Conservation (phyloP, 1,140 invertebrate species). For the Bathynomus jamesi region DNA sequence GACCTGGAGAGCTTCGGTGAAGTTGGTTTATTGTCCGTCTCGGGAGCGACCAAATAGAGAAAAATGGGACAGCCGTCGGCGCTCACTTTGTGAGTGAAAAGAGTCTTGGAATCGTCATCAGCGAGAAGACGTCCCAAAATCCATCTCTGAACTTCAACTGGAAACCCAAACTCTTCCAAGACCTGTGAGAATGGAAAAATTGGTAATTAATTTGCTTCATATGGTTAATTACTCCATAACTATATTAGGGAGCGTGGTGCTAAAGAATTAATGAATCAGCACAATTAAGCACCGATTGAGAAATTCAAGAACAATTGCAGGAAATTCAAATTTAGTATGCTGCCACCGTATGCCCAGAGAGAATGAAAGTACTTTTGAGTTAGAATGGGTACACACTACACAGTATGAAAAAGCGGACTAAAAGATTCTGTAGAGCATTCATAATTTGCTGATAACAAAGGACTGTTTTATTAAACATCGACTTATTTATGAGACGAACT, state of each 20-base stretch:
- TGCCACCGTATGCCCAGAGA: too few relatives aligned
- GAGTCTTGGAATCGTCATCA: conserved; percentile 51
- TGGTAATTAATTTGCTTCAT: background rate
- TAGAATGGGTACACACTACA: too few relatives aligned
- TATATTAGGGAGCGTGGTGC: too few relatives aligned
- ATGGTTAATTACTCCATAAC: background rate
- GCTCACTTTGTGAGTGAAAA: conserved; percentile 52
- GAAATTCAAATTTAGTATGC: too few relatives aligned
- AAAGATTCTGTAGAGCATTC: too few relatives aligned
- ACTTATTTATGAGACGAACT: too few relatives aligned
- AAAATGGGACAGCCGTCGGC: conserved; percentile 52
- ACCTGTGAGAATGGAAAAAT: background rate
- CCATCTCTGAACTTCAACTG: conserved; percentile 55
- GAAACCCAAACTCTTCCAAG: conserved; percentile 1
- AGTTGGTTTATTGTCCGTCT: background rate
- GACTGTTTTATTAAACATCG: too few relatives aligned
- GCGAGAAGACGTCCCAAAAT: conserved; percentile 64
- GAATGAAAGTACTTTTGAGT: too few relatives aligned
- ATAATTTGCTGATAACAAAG: too few relatives aligned
- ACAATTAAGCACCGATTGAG: background rate
- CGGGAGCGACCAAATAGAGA: conserved; percentile 58
- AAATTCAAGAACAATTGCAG: background rate
- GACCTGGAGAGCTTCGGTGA: background rate
- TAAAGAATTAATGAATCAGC: too few relatives aligned
- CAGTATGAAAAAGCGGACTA: too few relatives aligned